phyloP scores from a whole-genome alignment of 1,140 invertebrate species.

The Rhopalosiphum maidis region DNA sequence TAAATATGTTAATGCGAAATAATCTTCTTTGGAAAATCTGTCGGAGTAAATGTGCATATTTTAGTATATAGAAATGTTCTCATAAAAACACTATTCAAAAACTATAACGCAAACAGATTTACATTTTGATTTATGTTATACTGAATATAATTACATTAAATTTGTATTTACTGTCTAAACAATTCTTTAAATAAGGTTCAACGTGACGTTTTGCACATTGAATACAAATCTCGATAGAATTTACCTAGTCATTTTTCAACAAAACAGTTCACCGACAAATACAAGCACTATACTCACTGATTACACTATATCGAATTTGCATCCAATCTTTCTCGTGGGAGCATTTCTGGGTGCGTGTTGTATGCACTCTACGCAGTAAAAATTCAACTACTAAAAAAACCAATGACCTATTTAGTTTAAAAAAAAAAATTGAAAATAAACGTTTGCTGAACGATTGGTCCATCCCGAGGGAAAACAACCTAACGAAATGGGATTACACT shows the following conservation, averaged over 20 bases:
- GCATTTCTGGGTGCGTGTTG: neutral
- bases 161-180: neutral
- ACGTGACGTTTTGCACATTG: neutral
- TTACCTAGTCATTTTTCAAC: constrained; percentile 3
- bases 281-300: neutral
- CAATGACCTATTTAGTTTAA: neutral
- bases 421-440: constrained; percentile 48
- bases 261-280: neutral
- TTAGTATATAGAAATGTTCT: neutral
- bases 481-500: constrained; percentile 42
- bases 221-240: neutral
- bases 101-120: neutral
- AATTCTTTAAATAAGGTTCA: neutral
- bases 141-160: neutral
- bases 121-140: neutral
- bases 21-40: neutral
- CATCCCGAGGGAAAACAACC: constrained; percentile 4
- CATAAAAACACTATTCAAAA: neutral
- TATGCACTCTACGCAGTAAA: neutral
- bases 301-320: constrained; percentile 16
- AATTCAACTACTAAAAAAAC: constrained; percentile 7
- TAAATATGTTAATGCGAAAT: neutral
- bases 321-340: neutral
- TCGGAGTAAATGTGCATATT: neutral
- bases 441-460: constrained; percentile 34